These are phyloP conservation scores for Bucorvus abyssinicus DNA, from an alignment of 2,797 vertebrate species.

Conservation along the genomic window DNA sequence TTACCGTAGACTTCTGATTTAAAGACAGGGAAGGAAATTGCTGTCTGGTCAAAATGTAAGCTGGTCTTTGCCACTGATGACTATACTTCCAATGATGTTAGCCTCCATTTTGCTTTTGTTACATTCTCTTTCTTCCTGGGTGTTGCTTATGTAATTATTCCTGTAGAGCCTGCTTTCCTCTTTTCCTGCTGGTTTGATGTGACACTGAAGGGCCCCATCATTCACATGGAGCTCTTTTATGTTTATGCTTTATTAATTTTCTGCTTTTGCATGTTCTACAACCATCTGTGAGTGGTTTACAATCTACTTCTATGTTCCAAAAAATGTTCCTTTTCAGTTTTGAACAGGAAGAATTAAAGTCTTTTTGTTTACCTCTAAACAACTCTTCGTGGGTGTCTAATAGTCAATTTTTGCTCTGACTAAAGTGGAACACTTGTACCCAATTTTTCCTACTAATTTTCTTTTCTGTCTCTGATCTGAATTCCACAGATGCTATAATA, in stretches of 20 bases:
- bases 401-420: slow-evolving; percentile 5
- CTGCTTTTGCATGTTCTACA: slow-evolving; percentile 7
- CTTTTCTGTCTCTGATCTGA: slow-evolving; percentile 8
- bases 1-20: neutral
- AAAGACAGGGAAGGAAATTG: neutral
- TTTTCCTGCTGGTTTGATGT: neutral
- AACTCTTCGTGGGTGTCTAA: neutral
- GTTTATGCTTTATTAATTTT: slow-evolving; percentile 32
- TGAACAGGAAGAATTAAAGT: slow-evolving; percentile 20
- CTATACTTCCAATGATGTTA: neutral
- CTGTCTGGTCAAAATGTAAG: neutral
- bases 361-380: neutral
- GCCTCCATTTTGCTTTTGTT: neutral
- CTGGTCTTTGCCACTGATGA: neutral
- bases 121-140: neutral
- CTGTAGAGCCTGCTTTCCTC: neutral
- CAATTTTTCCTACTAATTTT: slow-evolving; percentile 3
- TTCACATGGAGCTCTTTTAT: slow-evolving; percentile 20
- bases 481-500: neutral
- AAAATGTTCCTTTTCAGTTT: neutral
- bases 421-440: slow-evolving; percentile 21
- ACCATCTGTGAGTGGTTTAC: slow-evolving; percentile 36
- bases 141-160: slow-evolving; percentile 22
- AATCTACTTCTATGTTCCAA: neutral
- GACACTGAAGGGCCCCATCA: neutral